A percentile compares a stretch with the other conserved stretches of the same genome.
Conservation (phyloP, 2,797 vertebrate species). For the Huso huso region DNA sequence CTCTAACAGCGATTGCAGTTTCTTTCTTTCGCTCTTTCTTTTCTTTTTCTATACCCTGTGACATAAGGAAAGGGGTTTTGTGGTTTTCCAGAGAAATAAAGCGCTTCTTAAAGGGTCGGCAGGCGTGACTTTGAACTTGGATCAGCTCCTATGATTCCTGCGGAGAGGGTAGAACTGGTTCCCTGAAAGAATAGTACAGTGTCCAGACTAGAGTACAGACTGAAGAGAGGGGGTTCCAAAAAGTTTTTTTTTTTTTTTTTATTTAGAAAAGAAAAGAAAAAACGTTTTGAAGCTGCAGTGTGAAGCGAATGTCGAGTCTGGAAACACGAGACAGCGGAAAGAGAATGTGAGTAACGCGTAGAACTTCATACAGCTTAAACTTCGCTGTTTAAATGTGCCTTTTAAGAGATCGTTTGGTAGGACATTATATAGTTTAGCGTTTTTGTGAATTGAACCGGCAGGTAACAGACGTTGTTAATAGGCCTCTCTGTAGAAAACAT, state of each 20-base stretch:
- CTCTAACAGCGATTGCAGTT: slow-evolving; percentile 42
- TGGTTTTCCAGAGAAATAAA: slow-evolving; percentile 78
- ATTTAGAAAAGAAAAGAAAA: slow-evolving; percentile 26
- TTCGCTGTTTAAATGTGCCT: slow-evolving; percentile 28
- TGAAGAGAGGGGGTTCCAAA: slow-evolving; percentile 39
- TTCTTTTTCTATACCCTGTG: slow-evolving; percentile 43
- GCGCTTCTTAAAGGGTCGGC: slow-evolving; percentile 75
- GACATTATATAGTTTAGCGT: slow-evolving; percentile 30
- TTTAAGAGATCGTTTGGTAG: slow-evolving; percentile 31
- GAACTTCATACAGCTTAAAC: slow-evolving; percentile 26
- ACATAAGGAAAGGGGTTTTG: slow-evolving; percentile 51
- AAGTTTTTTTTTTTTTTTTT: slow-evolving; percentile 40
- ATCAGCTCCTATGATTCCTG: slow-evolving; percentile 87
- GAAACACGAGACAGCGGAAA: slow-evolving; percentile 32
- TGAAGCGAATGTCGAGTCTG: slow-evolving; percentile 26
- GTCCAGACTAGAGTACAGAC: slow-evolving; percentile 50
- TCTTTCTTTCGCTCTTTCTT: slow-evolving; percentile 23
- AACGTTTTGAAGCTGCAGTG: slow-evolving; percentile 29
- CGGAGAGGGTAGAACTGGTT: slow-evolving; percentile 72
- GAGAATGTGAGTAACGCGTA: slow-evolving; percentile 4
- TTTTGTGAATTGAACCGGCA: slow-evolving; percentile 17
- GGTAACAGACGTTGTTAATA: neutral
- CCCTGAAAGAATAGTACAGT: slow-evolving; percentile 62
- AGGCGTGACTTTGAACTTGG: slow-evolving; percentile 98
- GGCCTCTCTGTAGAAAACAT: neutral